phyloP scores from a whole-genome alignment of 2,113 vertebrate genomes.

The Hoplias malabaricus region DNA sequence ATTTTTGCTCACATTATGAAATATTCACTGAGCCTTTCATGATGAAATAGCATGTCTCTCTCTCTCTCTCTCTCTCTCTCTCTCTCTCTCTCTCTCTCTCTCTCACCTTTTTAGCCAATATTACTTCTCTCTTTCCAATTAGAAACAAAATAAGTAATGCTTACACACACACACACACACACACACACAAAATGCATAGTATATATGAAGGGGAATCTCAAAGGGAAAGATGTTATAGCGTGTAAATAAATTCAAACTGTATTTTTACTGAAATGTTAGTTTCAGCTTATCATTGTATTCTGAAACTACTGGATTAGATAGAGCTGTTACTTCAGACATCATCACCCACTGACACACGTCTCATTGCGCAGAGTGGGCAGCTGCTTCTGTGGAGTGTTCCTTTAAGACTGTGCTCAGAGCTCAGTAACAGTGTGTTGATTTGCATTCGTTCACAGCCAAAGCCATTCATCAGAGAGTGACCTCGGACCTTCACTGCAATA shows the following conservation, averaged over 20 bases:
- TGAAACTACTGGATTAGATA: too few relatives aligned
- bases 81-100: background rate
- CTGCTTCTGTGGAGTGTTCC: background rate
- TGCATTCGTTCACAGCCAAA: background rate
- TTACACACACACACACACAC: background rate
- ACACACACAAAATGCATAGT: background rate
- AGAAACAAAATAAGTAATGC: too few relatives aligned
- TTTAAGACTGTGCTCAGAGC: background rate
- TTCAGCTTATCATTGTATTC: too few relatives aligned
- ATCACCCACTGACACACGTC: too few relatives aligned
- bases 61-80: background rate
- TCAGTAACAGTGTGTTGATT: background rate
- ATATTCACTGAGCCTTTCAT: slow-evolving; percentile 20
- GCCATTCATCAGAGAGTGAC: slow-evolving; percentile 22
- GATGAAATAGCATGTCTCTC: slow-evolving; percentile 10
- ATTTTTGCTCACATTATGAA: slow-evolving; percentile 32
- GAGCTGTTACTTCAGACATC: too few relatives aligned
- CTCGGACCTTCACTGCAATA: slow-evolving; percentile 25
- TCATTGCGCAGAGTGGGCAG: background rate
- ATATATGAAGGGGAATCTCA: background rate
- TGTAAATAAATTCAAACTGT: too few relatives aligned
- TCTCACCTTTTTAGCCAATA: background rate
- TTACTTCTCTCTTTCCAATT: background rate
- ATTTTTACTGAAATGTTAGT: too few relatives aligned
- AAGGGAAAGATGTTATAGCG: too few relatives aligned